Percentiles rank a stretch among this genome's conserved stretches.
phyloP scores from a whole-genome alignment of 2,797 vertebrate genomes.

The Crenichthys baileyi region DNA sequence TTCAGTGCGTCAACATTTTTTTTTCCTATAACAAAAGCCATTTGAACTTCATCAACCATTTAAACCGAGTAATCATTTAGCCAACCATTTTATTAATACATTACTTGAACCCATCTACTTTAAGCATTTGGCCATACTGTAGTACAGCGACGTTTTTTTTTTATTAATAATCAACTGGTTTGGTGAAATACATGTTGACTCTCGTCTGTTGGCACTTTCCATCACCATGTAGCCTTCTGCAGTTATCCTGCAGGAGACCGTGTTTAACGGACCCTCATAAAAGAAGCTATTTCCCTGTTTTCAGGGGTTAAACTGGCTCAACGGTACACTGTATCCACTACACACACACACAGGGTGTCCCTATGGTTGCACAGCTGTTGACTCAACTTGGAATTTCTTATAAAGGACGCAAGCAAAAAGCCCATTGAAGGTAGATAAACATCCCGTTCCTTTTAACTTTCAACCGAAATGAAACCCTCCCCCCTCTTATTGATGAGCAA shows the following conservation, averaged over 20 bases:
- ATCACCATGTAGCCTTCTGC: neutral
- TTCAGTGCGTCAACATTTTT: neutral
- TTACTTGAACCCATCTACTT: neutral
- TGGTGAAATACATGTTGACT: neutral
- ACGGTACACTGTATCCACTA: conserved; percentile 15
- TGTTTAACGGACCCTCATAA: neutral
- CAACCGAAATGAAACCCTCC: conserved; percentile 77
- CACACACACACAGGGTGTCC: conserved; percentile 8
- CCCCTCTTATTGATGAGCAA: conserved; percentile 80
- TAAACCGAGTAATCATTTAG: conserved; percentile 3
- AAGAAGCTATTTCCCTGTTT: neutral
- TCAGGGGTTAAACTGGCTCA: conserved; percentile 17
- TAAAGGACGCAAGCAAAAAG: conserved; percentile 56
- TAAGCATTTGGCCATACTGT: neutral
- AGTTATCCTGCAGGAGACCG: neutral
- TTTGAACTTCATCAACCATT: conserved; percentile 3
- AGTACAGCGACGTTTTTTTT: neutral
- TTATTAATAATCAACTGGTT: neutral
- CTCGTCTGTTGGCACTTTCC: neutral
- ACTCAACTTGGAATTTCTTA: conserved; percentile 58
- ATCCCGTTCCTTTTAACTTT: conserved; percentile 75
- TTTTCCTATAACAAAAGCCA: neutral
- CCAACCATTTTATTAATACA: neutral
- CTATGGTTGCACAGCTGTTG: conserved; percentile 44
- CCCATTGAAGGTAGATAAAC: conserved; percentile 76